Evolutionary conservation across 2,113 vertebrate genomes (phyloP).

Genomic region (Fulica atra): DNA sequence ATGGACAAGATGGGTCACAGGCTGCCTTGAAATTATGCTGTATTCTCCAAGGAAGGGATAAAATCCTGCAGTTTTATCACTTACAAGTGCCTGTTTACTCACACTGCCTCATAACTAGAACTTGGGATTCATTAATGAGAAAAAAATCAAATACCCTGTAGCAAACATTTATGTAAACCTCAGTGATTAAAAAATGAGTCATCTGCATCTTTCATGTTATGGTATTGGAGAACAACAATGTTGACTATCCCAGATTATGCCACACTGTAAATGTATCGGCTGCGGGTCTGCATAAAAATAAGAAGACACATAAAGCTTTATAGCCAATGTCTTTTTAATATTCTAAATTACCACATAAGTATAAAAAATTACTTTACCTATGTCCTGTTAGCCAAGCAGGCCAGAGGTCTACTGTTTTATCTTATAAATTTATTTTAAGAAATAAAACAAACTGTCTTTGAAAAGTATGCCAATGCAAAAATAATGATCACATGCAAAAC

Average conservation of each 20-base stretch:
- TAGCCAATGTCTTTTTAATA: conserved; percentile 1
- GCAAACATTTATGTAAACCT: background rate
- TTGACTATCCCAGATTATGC: background rate
- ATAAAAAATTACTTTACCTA: conserved; percentile 8
- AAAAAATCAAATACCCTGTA: background rate
- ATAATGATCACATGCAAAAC: background rate
- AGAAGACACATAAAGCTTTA: background rate
- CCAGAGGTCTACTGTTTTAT: background rate
- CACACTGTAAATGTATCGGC: background rate
- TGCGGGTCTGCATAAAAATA: background rate
- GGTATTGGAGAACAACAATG: background rate
- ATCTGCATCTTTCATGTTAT: background rate
- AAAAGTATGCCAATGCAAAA: background rate
- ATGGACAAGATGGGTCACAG: background rate
- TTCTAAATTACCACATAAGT: conserved; percentile 17
- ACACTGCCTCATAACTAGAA: conserved; percentile 4
- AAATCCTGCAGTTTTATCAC: background rate
- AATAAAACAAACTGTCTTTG: background rate
- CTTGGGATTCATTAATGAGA: background rate
- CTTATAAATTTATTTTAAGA: conserved; percentile 1
- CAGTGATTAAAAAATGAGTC: background rate
- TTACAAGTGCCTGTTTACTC: conserved; percentile 5
- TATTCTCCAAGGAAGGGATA: background rate
- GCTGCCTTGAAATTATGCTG: background rate
- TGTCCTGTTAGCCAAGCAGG: conserved; percentile 12